phyloP scores from a whole-genome alignment of 2,797 vertebrate genomes.

The Pyrocephalus nanus region DNA sequence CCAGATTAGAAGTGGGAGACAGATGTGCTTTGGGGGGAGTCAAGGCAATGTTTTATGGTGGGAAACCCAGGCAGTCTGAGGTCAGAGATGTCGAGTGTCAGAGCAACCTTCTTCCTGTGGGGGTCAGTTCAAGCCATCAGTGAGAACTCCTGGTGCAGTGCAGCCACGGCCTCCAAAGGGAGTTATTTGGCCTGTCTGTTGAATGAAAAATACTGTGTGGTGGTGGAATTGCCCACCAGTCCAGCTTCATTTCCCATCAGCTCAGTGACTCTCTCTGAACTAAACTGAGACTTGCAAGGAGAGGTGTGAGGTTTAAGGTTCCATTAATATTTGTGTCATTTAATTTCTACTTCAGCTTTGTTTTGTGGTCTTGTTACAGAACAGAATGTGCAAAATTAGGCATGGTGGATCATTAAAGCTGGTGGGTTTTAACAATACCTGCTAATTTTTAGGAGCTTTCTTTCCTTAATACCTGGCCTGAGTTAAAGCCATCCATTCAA shows the following conservation, averaged over 20 bases:
- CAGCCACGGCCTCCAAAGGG: not conserved
- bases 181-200: not conserved
- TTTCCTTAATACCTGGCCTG: not conserved
- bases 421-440: not conserved
- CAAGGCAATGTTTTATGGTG: not conserved
- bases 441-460: not conserved
- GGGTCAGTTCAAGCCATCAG: not conserved
- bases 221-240: not conserved
- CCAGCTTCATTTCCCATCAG: accelerated
- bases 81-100: not conserved
- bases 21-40: not conserved
- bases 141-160: not conserved
- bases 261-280: not conserved
- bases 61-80: not conserved
- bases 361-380: not conserved
- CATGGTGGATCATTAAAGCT: not conserved
- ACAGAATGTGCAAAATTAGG: not conserved
- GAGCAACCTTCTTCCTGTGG: not conserved
- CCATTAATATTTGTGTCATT: not conserved
- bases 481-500: not conserved
- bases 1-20: not conserved
- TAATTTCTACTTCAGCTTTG: not conserved
- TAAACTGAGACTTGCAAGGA: not conserved
- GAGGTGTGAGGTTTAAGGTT: not conserved
- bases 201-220: not conserved